These are phyloP conservation scores for Epinephelus moara DNA, from an alignment of 2,113 vertebrate species.

Conservation along the genomic window DNA sequence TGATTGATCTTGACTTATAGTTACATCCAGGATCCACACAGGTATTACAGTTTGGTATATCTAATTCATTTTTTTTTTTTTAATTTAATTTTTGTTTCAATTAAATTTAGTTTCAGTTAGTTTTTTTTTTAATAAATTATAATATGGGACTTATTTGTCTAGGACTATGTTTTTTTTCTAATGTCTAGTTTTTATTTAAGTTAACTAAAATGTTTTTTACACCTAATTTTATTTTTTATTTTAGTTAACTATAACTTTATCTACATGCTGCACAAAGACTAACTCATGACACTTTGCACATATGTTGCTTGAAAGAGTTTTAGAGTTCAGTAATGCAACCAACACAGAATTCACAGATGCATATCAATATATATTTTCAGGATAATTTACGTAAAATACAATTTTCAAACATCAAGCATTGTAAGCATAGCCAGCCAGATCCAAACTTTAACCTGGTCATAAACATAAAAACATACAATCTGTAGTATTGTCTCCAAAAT, in stretches of 20 bases:
- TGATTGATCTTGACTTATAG: neutral
- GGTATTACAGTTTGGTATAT: too few relatives aligned
- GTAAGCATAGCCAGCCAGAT: slow-evolving; percentile 56
- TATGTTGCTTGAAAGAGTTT: neutral
- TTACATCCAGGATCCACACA: neutral
- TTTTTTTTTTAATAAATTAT: too few relatives aligned
- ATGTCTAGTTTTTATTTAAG: too few relatives aligned
- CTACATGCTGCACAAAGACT: neutral
- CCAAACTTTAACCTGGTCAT: slow-evolving; percentile 56
- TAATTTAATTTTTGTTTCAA: too few relatives aligned
- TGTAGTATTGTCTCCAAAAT: slow-evolving; percentile 45
- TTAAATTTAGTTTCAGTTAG: too few relatives aligned
- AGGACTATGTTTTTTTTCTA: too few relatives aligned
- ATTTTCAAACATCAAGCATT: slow-evolving; percentile 73
- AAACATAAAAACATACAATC: slow-evolving; percentile 65
- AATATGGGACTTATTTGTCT: too few relatives aligned
- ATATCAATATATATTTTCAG: slow-evolving; percentile 73
- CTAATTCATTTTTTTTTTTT: too few relatives aligned
- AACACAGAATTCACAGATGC: slow-evolving; percentile 44
- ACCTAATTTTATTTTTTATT: too few relatives aligned
- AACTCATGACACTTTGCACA: neutral
- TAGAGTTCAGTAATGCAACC: slow-evolving; percentile 6
- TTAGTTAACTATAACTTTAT: too few relatives aligned
- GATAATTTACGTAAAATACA: slow-evolving; percentile 77
- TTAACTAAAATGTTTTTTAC: too few relatives aligned